Base-by-base conservation (phyloP, 1,140 invertebrate genomes). In the Teleopsis dalmanni region DNA sequence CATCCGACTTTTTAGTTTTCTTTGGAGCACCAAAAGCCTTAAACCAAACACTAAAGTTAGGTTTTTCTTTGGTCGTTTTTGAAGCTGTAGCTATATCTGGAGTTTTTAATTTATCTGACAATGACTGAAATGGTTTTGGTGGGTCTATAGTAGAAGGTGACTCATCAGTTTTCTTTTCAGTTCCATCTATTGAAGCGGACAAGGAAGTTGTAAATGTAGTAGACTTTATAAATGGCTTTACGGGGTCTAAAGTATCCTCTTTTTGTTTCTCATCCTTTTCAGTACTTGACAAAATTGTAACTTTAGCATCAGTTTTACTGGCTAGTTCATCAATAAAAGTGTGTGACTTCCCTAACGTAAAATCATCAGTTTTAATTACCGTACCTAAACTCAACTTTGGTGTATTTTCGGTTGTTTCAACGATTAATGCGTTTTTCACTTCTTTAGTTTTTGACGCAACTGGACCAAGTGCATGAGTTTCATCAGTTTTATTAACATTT, bases 1-100 rank as follows among this genome's bases (percentile, higher is more conserved):
- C 75, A 4, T 57, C 44, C 36, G 72, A 65, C 29, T 64, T 62
- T 21, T 72, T 70, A 14, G 48, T 56, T 26, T 74, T 75, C 66
- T 80, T 90, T 6, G 88, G 88, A 0, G 83, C 84, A 33, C 89
- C 88, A 67, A 92, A 92, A 1, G 88, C 88, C 72, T 91, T 91
- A 44, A 91, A 87, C 89, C 88, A 92, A 11, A 87, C 89, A 66
- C 86, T 90, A 34, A 90, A 74, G 73, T 91, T 90, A 1, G 89
- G 88, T 41, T 87, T 89, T 14, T 85, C 81, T 65, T 82, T 58
- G 9, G 52, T 36, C 2, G 43, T 14, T 16, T 56, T 88, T 4
- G 83, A 79, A 57, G 80, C 36, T 21, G 27, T 27, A 45, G 2
- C 25, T 3, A 22, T 16, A 34, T 19, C 36, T 1, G 33, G 41